Conservation (phyloP, 2,797 vertebrate species). For the Etheostoma perlongum region DNA sequence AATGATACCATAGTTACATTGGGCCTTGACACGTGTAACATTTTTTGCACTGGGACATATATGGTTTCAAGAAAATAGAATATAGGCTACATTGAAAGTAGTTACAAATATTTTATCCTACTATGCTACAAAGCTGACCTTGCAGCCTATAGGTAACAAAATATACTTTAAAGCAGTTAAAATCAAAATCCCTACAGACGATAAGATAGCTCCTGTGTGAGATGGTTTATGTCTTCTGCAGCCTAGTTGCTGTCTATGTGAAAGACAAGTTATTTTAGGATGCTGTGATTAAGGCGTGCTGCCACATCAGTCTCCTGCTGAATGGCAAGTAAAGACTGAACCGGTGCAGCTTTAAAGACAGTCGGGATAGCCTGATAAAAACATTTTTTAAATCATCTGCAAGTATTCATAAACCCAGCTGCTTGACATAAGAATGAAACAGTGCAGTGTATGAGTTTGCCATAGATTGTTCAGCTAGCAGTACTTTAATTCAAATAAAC, state of each 20-base stretch:
- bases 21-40: no score
- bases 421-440: constrained; percentile 20
- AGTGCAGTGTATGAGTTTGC: neutral
- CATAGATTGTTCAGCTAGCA: constrained; percentile 1
- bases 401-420: constrained; percentile 14
- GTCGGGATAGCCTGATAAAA: constrained; percentile 12
- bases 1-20: no score
- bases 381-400: neutral
- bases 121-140: neutral
- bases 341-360: constrained; percentile 10
- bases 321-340: constrained; percentile 33
- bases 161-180: neutral
- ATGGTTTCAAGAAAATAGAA: neutral
- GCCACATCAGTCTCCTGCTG: constrained; percentile 28
- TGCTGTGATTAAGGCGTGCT: constrained; percentile 45
- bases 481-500: neutral
- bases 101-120: neutral
- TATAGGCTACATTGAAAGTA: neutral
- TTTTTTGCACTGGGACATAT: neutral
- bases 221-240: constrained; percentile 23
- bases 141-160: neutral
- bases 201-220: neutral
- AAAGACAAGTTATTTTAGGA: constrained; percentile 56
- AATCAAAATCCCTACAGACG: constrained; percentile 21
- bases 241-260: constrained; percentile 47